Evolutionary conservation across 2,888 invertebrate species (phyloP), one percentile per base, ranked within the genome.

Genomic region (Eupithecia insigniata): DNA sequence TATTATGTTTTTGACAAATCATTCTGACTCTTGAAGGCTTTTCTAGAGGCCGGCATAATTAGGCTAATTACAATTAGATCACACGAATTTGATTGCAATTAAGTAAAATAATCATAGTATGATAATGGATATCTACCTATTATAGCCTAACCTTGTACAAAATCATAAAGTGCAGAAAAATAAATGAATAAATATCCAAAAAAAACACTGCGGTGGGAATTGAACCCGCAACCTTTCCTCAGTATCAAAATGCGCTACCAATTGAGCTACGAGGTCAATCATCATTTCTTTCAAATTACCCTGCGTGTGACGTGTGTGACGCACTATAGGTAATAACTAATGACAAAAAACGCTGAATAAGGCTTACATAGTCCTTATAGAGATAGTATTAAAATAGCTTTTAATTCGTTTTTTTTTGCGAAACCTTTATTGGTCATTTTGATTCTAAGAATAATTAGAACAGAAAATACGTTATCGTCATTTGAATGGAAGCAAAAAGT

Each of bases 1-100:
- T 43, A 26, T 28, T 43, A 26, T 28, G 18, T 39, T 43, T 65
- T 32, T 66, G 61, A 62, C 61, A 62, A 62, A 62, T 62, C 18
- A 32, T 62, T 62, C 28, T n/a, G 18, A 34, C 34, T 18, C 18
- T 34, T 34, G 61, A 62, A 62, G 61, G 61, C n/a, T 22, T n/a
- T n/a, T 34, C 5, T 62, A 62, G 60, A 62, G 61, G 61, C n/a
- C 34, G 34, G 2, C n/a, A 62, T 62, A 60, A 34, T 62, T 34
- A 34, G 34, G 61, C 32, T 62, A 62, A 62, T 34, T 8, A 34
- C 32, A n/a, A 62, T 32, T n/a, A 62, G 32, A 62, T 22, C n/a
- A 22, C 34, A 62, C 61, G n/a, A 32, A 32, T 30, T 62, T 62
- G n/a, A 34, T 61, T 34, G n/a, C 61, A 61, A 34, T 61, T 34